Evolutionary conservation across 2,113 vertebrate species (phyloP).

Genomic region (Antechinus flavipes): DNA sequence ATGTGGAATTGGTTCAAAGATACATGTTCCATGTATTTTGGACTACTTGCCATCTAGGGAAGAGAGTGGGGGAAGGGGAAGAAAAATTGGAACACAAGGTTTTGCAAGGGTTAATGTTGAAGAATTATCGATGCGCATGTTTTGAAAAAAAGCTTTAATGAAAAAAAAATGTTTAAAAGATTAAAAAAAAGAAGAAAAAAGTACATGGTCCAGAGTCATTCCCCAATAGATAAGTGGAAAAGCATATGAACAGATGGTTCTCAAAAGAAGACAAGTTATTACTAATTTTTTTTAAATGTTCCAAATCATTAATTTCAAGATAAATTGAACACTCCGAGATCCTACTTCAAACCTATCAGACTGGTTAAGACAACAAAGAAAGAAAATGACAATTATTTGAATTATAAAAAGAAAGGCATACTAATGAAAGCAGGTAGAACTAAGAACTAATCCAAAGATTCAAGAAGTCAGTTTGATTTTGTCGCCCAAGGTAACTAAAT

Average conservation of each 20-base stretch:
- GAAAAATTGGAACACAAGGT: no score
- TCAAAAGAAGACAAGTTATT: neutral
- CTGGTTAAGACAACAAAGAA: neutral
- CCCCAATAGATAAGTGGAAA: neutral
- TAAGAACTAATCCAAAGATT: neutral
- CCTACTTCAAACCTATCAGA: neutral
- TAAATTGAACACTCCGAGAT: neutral
- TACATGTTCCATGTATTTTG: neutral
- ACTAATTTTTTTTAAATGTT: neutral
- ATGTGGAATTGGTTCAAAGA: neutral
- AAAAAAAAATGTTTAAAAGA: no score
- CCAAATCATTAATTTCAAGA: neutral
- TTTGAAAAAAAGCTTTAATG: no score
- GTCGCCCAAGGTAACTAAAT: neutral
- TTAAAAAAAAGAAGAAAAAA: no score
- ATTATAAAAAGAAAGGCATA: neutral
- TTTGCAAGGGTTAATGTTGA: no score
- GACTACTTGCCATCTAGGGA: no score
- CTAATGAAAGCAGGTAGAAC: neutral
- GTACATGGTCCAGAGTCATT: neutral
- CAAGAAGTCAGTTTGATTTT: neutral
- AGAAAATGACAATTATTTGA: neutral
- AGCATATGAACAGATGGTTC: neutral
- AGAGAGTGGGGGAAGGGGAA: no score
- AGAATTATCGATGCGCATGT: no score